Evolutionary conservation across 1,140 invertebrate species (phyloP), one percentile per base, ranked within the genome.

Genomic region (Philopotamus ludificatus): DNA sequence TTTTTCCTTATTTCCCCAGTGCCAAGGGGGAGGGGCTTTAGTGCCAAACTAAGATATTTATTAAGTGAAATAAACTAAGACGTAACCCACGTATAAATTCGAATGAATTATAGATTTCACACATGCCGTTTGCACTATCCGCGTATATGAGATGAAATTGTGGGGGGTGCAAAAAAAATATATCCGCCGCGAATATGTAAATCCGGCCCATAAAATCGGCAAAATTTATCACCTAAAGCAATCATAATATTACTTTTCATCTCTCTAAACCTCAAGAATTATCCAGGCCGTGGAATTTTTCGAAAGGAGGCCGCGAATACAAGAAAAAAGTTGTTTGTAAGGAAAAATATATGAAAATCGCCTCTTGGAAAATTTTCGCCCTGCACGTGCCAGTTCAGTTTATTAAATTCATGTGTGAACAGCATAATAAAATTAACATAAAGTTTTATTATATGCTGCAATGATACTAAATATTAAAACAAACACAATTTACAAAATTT

Each of bases 31-130:
- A n/a, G 44, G 44, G 10, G 44, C 44, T 16, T 47, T 47, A 9
- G 44, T 47, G 44, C 44, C 62, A 69, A 65, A 60, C 60, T 51
- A 53, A 57, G 63, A 69, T 69, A 70, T 70, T 70, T 70, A 66
- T 66, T 66, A 70, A 70, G 25, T 58, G 26, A 26, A 54, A 42
- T 58, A 60, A 69, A 60, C 44, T 23, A 65, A 65, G 67, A 62
- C 60, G 67, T 60, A 64, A 58, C 63, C 58, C 55, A 45, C 28
- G 63, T 51, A 65, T 68, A 68, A 60, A 68, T 66, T 70, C 63
- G 22, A 63, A 66, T 70, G 67, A 70, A 70, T 70, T 70, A 70
- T 70, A 70, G 67, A 70, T 70, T 70, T 70, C 67, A 70, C 67
- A 70, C 67, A 70, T 70, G 67, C 63, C 63, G 47, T 70, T 57